These are phyloP conservation scores for Epiblema foenella DNA, from an alignment of 2,888 invertebrate genomes.

Conservation along the genomic window DNA sequence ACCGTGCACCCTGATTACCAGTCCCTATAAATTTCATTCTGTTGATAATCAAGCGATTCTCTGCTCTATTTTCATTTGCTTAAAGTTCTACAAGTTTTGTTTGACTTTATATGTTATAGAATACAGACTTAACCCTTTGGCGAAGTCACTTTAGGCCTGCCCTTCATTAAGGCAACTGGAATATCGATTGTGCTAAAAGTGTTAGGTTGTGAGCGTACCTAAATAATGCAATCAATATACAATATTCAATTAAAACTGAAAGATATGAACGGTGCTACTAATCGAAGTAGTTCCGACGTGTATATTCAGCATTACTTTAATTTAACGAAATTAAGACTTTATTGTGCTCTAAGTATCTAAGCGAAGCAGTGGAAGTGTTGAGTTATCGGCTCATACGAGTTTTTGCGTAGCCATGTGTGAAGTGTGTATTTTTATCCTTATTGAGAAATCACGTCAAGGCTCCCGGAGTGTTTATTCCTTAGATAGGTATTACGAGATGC, in stretches of 20 bases:
- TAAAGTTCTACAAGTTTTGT: conserved; percentile 5
- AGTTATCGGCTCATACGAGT: conserved; percentile 2
- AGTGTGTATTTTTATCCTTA: conserved; percentile 55
- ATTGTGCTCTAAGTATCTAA: not conserved
- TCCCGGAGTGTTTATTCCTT: conserved; percentile 52
- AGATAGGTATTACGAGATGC: conserved; percentile 52
- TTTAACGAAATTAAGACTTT: not conserved
- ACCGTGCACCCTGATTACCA: conserved; percentile 37
- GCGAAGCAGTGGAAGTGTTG: not conserved
- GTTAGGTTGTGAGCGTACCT: not conserved
- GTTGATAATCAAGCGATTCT: not conserved
- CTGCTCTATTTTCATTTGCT: conserved; percentile 1
- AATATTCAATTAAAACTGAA: not conserved
- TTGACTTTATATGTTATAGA: not conserved
- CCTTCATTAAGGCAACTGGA: conserved; percentile 33
- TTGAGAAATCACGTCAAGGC: conserved; percentile 66
- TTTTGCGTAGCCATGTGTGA: conserved; percentile 21
- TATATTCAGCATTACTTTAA: too few species aligned
- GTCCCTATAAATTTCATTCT: conserved; percentile 12
- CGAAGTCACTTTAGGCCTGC: conserved; percentile 33
- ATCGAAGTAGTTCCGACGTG: not conserved
- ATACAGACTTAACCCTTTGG: conserved; percentile 16
- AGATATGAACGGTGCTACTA: too few species aligned
- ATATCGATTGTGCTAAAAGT: not conserved
- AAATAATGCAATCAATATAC: not conserved